Base-by-base conservation (phyloP, 1,140 invertebrate genomes). In the Orius insidiosus region DNA sequence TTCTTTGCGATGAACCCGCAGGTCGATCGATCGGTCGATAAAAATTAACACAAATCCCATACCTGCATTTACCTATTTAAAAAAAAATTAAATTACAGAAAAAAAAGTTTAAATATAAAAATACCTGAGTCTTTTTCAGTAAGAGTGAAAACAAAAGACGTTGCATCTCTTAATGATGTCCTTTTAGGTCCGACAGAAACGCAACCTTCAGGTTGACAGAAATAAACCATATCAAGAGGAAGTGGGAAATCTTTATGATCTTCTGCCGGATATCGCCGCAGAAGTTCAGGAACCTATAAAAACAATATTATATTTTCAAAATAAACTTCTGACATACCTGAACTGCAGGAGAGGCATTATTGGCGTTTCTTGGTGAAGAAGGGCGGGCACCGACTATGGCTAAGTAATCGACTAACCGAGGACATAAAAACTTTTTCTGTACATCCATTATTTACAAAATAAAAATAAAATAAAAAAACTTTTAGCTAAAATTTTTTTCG, bases 171-270 rank as follows among this genome's bases (percentile, higher is more conserved):
- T 15, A 83, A 63, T 37, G 82, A 81, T 37, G 80, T 83, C 51
- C 85, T 73, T 58, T 85, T 78, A 2, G 85, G 85, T 16, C 87
- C 89, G 37, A 89, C 80, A 52, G 78, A 90, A 46, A 86, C 76
- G 59, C 94, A 98, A 40, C 95, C 95, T 68, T 99, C 96, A 0
- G 96, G 96, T 65, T 99, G 96, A 62, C 96, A 99, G 67, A 99
- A 99, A 60, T 94, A 96, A 5, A 97, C 92, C 74, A 99, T 94
- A 66, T 98, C 95, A 55, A 92, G 67, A 1, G 95, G 92, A 50
- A 99, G 67, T 1, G 87, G 82, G 66, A 99, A 99, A 65, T 99
- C 96, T 60, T 84, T 80, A 64, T 98, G 95, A 65, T 98, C 94
- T 52, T 94, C 87, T 5, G 88, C 71, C 0, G 95, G 95, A 66